phyloP scores from a whole-genome alignment of 2,113 vertebrate species.

The Pangasianodon gigas region DNA sequence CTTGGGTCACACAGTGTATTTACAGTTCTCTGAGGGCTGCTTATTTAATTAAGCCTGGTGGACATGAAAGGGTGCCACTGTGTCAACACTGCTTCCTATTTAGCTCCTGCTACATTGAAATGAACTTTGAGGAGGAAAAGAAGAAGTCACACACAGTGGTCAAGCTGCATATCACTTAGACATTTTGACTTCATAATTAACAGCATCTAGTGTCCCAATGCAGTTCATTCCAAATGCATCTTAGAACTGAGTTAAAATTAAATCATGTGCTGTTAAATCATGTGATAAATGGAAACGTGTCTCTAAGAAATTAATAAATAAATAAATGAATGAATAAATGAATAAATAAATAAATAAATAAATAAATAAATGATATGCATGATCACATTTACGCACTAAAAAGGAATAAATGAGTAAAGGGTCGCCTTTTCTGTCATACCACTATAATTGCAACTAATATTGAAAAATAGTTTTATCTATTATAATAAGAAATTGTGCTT shows the following conservation, averaged over 20 bases:
- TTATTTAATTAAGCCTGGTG: constrained; percentile 71
- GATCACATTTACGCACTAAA: too few relatives aligned
- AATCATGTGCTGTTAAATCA: neutral
- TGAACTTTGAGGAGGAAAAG: constrained; percentile 31
- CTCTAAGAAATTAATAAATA: neutral
- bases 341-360: neutral
- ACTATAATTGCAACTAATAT: neutral
- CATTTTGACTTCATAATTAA: neutral
- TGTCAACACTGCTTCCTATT: constrained; percentile 69
- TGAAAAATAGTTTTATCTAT: neutral
- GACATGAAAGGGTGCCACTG: constrained; percentile 61
- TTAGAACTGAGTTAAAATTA: neutral
- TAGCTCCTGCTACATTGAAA: constrained; percentile 73
- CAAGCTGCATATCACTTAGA: neutral
- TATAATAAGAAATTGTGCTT: neutral
- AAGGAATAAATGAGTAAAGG: neutral
- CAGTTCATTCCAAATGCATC: neutral
- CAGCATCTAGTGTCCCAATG: neutral
- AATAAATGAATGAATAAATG: neutral
- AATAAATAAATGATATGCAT: neutral
- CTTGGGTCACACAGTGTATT: constrained; percentile 53
- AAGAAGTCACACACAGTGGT: neutral
- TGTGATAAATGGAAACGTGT: neutral
- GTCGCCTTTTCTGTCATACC: neutral
- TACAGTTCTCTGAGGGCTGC: constrained; percentile 65